Percentiles rank a stretch among this genome's conserved stretches.
Evolutionary conservation across 2,888 invertebrate species (phyloP).

Genomic region (Caenorhabditis parvicauda): DNA sequence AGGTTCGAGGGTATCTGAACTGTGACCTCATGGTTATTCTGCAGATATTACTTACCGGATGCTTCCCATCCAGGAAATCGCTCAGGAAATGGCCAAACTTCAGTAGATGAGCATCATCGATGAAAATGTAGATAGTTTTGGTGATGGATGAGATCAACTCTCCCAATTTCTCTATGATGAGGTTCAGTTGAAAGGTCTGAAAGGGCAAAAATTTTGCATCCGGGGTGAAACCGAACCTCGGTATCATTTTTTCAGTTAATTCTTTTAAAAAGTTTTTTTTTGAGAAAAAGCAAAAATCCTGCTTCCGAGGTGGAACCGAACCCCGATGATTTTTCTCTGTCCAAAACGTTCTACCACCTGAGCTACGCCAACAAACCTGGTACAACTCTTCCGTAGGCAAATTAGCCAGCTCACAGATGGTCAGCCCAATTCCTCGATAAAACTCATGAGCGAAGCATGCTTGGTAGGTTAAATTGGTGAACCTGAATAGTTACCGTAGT

Average conservation of each 20-base stretch:
- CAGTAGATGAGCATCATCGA: conserved; percentile 59
- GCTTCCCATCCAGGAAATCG: conserved; percentile 19
- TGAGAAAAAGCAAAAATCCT: no score
- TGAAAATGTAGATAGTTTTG: conserved; percentile 50
- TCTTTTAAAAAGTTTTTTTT: no score
- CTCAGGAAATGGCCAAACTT: conserved; percentile 49
- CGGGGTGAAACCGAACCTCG: no score
- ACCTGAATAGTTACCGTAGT: conserved; percentile 12
- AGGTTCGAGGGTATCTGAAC: no score
- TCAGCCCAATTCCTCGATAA: conserved; percentile 32
- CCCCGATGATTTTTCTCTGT: no score
- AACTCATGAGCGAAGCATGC: conserved; percentile 58
- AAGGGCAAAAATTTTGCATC: neutral
- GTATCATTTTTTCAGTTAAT: no score
- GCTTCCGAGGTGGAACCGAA: no score
- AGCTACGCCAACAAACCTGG: no score
- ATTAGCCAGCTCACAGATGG: conserved; percentile 21
- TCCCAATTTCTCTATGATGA: conserved; percentile 16
- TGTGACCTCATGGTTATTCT: no score
- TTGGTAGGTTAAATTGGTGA: conserved; percentile 47
- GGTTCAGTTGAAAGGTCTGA: conserved; percentile 18
- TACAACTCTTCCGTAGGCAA: conserved; percentile 17
- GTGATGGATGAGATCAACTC: conserved; percentile 21
- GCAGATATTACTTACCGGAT: conserved; percentile 11
- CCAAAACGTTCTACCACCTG: no score